Evolutionary conservation across 2,797 vertebrate species (phyloP), one percentile per base, ranked within the genome.

Genomic region (Poeciliopsis presidionis): DNA sequence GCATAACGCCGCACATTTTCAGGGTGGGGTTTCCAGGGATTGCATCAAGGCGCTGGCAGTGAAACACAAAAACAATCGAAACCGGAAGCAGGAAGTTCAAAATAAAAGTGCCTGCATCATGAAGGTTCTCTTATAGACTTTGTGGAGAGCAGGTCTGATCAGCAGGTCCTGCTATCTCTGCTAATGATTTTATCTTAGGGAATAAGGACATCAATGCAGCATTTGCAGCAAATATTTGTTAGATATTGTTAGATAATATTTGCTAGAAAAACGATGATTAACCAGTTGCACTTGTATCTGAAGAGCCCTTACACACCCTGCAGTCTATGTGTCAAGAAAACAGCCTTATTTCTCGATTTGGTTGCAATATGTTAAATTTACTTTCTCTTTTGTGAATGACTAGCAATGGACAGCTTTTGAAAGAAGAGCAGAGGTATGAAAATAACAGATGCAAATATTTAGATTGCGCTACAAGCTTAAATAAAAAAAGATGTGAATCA

Each of bases 1-100:
- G 43, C 86, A 90, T 59, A 85, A 53, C 86, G 49, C 86, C 67
- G 75, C 86, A 77, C 78, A 61, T 79, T 89, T 94, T 90, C 93
- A 95, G 96, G 91, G 91, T 86, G 78, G 86, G 90, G 90, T 75
- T 83, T 39, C 75, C 79, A 11, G 8, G 63, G 41, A 65, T 25
- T 18, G 41, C 47, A 12, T 83, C 81, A 90, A 91, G 78, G 1
- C 70, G 0, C 16, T 76, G 25, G 20, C 0, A 72, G 22, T 63
- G 22, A 4, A 33, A 51, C 3, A 3, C 0, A 1, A 51, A 5
- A 18, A 5, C 2, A 1, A 63, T 28, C 11, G n/a, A 57, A 63
- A 30, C 25, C 69, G n/a, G 53, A n/a, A 75, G 0, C 22, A 6
- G 41, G 5, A 5, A 61, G 33, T 92, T 89, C 91, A 91, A 86